A percentile compares a stretch with the other conserved stretches of the same genome.
Evolutionary conservation across 1,140 invertebrate species (phyloP).

Genomic region (Drosophila tropicalis): DNA sequence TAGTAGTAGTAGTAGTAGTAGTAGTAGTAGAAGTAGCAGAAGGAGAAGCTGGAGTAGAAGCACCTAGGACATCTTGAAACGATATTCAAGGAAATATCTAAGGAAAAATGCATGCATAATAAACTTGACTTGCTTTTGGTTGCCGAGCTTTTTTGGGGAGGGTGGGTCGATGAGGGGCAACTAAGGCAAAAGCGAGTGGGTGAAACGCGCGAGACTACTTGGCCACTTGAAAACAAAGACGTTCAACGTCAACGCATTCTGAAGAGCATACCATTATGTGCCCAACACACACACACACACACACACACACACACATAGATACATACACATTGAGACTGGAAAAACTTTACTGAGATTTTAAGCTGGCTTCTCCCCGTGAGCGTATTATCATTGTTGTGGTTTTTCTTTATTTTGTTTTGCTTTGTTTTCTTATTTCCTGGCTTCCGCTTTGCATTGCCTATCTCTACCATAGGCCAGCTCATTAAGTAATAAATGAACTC

Average conservation of each 20-base stretch:
- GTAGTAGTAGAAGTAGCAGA: too few relatives aligned
- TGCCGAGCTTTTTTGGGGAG: neutral
- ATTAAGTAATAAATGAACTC: slow-evolving; percentile 8
- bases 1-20: too few relatives aligned
- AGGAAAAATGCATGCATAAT: slow-evolving; percentile 52
- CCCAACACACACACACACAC: slow-evolving; percentile 7
- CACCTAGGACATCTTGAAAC: slow-evolving; percentile 50
- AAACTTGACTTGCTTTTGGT: slow-evolving; percentile 47
- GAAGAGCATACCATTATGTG: slow-evolving; percentile 52
- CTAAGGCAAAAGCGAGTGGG: slow-evolving; percentile 11
- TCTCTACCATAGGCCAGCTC: neutral
- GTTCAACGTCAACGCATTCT: slow-evolving; percentile 61
- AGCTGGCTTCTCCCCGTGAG: slow-evolving; percentile 53
- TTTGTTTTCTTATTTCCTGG: slow-evolving; percentile 9
- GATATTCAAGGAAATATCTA: slow-evolving; percentile 44
- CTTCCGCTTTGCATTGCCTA: neutral
- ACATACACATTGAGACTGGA: slow-evolving; percentile 12
- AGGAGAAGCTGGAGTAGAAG: neutral
- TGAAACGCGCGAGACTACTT: slow-evolving; percentile 13
- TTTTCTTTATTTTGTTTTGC: slow-evolving; percentile 8
- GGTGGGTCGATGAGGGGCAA: neutral
- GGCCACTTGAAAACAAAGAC: slow-evolving; percentile 49
- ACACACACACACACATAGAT: too few relatives aligned
- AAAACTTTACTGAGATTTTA: slow-evolving; percentile 33
- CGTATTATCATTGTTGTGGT: slow-evolving; percentile 47